A percentile compares a stretch with the other conserved stretches of the same genome.
Conservation (phyloP, 2,888 invertebrate genomes). For the Tachina lurida region DNA sequence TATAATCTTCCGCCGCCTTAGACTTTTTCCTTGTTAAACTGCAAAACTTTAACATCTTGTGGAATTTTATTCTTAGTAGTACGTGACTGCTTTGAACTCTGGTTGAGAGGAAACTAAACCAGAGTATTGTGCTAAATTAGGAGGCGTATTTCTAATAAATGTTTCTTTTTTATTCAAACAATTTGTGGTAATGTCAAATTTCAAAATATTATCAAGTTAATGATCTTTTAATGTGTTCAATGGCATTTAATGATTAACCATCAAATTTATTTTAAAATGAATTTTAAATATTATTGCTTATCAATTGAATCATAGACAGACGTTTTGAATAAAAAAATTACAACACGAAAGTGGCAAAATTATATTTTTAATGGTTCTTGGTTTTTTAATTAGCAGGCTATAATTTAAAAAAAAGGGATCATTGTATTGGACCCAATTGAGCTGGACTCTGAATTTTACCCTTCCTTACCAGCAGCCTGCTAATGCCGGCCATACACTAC, state of each 20-base stretch:
- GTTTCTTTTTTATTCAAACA: conserved; percentile 11
- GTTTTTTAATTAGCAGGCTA: too few species aligned
- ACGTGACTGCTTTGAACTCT: conserved; percentile 38
- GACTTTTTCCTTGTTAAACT: conserved; percentile 72
- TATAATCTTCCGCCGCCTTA: conserved; percentile 17
- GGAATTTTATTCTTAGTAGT: background rate
- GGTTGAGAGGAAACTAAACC: conserved; percentile 46
- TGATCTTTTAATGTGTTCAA: conserved; percentile 10
- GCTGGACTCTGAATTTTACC: too few species aligned
- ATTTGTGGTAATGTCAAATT: conserved; percentile 22
- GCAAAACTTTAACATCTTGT: conserved; percentile 80
- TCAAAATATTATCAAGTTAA: conserved; percentile 26
- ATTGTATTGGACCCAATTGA: too few species aligned
- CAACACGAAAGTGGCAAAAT: too few species aligned
- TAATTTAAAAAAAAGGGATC: too few species aligned
- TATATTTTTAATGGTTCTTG: too few species aligned
- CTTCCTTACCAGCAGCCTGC: too few species aligned
- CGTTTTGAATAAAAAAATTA: background rate
- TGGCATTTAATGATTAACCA: background rate
- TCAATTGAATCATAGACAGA: background rate
- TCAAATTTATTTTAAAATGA: background rate
- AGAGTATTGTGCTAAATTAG: conserved; percentile 35
- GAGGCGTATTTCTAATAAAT: conserved; percentile 58
- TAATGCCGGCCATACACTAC: too few species aligned
- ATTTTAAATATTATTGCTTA: background rate